Evolutionary conservation across 92 coral and sea anemone genomes (phyloP).

Genomic region (Palythoa caribaeorum): DNA sequence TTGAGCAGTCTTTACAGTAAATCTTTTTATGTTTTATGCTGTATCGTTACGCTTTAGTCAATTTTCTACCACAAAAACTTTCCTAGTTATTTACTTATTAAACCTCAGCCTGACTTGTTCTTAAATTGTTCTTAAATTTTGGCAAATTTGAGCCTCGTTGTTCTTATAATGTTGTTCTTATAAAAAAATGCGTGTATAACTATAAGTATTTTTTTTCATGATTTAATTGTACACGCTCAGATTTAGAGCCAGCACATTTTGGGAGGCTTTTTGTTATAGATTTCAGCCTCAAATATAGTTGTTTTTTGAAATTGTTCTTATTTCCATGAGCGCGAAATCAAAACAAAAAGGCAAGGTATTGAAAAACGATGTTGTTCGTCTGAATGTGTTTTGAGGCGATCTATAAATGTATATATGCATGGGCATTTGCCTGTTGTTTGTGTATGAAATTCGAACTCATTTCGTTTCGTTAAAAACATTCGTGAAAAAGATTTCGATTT

Average conservation of each 20-base stretch:
- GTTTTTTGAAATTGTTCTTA: neutral
- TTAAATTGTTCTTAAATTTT: too few species aligned
- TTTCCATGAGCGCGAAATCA: constrained; percentile 10
- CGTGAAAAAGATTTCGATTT: neutral
- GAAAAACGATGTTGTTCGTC: constrained; percentile 14
- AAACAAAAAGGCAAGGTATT: constrained; percentile 18
- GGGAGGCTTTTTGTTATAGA: neutral
- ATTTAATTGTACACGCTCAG: constrained; percentile 2
- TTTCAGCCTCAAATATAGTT: neutral
- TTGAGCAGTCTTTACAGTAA: too few species aligned
- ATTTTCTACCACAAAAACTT: too few species aligned
- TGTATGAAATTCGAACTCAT: constrained; percentile 1
- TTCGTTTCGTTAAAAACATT: neutral
- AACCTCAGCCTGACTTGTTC: too few species aligned
- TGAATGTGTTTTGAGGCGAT: neutral
- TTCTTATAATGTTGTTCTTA: too few species aligned
- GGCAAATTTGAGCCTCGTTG: too few species aligned
- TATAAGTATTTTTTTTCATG: neutral
- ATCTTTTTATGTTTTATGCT: too few species aligned
- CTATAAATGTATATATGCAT: neutral
- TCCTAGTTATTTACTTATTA: too few species aligned
- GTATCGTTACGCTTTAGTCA: too few species aligned
- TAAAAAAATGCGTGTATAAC: too few species aligned
- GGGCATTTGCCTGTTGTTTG: neutral
- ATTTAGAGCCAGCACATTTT: neutral